Evolutionary conservation across 2,888 invertebrate genomes (phyloP).

Genomic region (Callyntrura sp.): DNA sequence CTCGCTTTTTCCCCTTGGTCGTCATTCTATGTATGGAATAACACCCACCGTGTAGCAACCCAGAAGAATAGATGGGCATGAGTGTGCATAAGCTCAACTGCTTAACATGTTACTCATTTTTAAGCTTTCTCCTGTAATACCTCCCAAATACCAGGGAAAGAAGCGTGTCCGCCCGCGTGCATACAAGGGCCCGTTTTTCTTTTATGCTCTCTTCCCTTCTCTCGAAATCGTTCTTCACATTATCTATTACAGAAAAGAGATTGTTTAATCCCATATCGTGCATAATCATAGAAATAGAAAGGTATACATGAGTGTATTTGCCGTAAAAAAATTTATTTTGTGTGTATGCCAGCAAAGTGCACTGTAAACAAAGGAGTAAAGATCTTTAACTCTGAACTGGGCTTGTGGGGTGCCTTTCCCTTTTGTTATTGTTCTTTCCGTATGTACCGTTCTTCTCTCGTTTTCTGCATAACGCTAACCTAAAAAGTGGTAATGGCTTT

Average conservation of each 20-base stretch:
- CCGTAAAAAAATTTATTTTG: conserved; percentile 21
- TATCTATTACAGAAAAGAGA: conserved; percentile 25
- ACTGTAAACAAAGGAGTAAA: conserved; percentile 33
- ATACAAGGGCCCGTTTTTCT: conserved; percentile 23
- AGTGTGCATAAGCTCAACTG: conserved; percentile 72
- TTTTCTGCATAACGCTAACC: not conserved
- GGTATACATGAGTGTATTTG: not conserved
- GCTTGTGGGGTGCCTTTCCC: no score
- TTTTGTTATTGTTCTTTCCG: conserved; percentile 13
- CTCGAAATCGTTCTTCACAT: conserved; percentile 26
- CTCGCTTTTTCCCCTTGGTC: not conserved
- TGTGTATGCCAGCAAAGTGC: conserved; percentile 30
- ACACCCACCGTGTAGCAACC: no score
- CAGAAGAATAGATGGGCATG: conserved; percentile 68
- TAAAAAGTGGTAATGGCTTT: not conserved
- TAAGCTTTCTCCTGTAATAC: conserved; percentile 66
- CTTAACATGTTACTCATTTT: conserved; percentile 72
- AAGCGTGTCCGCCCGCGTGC: conserved; percentile 1
- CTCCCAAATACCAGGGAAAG: conserved; percentile 46
- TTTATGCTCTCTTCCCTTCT: conserved; percentile 7
- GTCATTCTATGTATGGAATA: conserved; percentile 11
- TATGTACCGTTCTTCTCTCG: not conserved
- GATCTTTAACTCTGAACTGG: conserved; percentile 9
- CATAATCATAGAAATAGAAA: no score
- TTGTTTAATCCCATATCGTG: not conserved